Evolutionary conservation across 2,797 vertebrate species (phyloP).

Genomic region (Natrix natrix): DNA sequence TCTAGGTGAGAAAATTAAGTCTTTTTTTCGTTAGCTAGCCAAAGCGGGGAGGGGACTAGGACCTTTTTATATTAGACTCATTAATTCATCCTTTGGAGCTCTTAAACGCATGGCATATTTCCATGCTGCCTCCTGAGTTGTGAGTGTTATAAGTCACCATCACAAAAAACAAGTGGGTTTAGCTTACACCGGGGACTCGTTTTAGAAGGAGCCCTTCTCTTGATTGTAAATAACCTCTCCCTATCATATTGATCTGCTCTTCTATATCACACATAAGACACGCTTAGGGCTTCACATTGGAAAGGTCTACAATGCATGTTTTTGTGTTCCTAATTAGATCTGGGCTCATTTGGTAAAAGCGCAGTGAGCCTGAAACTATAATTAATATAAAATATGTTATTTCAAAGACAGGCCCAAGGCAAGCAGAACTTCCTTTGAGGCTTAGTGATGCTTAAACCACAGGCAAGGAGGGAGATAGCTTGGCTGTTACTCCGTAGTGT

Average conservation of each 20-base stretch:
- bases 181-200: conserved; percentile 55
- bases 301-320: conserved; percentile 25
- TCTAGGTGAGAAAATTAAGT: conserved; percentile 64
- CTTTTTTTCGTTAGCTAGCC: conserved; percentile 67
- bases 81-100: conserved; percentile 63
- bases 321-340: conserved; percentile 48
- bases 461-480: conserved; percentile 24
- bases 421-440: conserved; percentile 43
- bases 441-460: conserved; percentile 45
- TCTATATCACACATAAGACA: conserved; percentile 59
- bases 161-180: conserved; percentile 64
- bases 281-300: background rate
- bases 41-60: conserved; percentile 39
- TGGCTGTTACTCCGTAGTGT: background rate
- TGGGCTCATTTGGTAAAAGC: conserved; percentile 46
- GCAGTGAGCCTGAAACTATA: background rate
- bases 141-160: conserved; percentile 55
- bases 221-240: conserved; percentile 46
- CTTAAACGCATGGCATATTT: conserved; percentile 67
- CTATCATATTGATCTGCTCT: conserved; percentile 24
- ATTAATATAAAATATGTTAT: conserved; percentile 27
- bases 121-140: conserved; percentile 62
- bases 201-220: conserved; percentile 25
- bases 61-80: conserved; percentile 56
- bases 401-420: conserved; percentile 51